Evolutionary conservation across 2,797 vertebrate species (phyloP).

Genomic region (Sebastes minor): DNA sequence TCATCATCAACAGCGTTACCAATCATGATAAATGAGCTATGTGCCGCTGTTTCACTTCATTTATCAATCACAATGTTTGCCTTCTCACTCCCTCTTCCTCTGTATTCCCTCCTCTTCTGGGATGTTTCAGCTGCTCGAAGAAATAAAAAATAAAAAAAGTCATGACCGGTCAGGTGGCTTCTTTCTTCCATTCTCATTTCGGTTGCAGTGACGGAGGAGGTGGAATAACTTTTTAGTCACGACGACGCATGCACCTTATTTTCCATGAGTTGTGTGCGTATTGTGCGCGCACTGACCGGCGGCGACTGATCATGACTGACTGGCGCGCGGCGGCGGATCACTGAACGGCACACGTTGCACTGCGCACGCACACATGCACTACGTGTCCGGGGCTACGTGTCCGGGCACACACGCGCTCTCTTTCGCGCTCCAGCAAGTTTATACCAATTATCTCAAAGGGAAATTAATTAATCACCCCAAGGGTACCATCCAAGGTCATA

Average conservation of each 20-base stretch:
- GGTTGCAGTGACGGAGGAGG: not conserved
- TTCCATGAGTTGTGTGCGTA: conserved; percentile 26
- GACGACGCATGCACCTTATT: conserved; percentile 20
- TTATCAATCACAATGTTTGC: not conserved
- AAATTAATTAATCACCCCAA: not conserved
- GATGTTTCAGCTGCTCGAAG: conserved; percentile 22
- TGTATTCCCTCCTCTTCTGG: not conserved
- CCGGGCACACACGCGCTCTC: conserved; percentile 49
- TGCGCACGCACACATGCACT: not conserved
- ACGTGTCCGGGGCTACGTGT: conserved; percentile 68
- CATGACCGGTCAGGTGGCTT: conserved; percentile 26
- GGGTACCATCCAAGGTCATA: not conserved
- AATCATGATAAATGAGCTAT: not conserved
- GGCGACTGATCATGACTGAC: not conserved
- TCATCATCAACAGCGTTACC: not conserved
- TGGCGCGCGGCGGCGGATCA: not conserved
- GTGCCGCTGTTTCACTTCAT: not conserved
- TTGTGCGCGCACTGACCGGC: not conserved
- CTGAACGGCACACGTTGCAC: not conserved
- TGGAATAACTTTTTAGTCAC: conserved; percentile 42
- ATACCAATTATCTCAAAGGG: not conserved
- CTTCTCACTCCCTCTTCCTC: not conserved
- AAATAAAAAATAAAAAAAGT: not conserved
- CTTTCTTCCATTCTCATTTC: conserved; percentile 2
- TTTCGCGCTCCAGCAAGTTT: not conserved